These are phyloP conservation scores for Geophilus truncorum DNA, from an alignment of 2,888 invertebrate genomes.

Conservation along the genomic window DNA sequence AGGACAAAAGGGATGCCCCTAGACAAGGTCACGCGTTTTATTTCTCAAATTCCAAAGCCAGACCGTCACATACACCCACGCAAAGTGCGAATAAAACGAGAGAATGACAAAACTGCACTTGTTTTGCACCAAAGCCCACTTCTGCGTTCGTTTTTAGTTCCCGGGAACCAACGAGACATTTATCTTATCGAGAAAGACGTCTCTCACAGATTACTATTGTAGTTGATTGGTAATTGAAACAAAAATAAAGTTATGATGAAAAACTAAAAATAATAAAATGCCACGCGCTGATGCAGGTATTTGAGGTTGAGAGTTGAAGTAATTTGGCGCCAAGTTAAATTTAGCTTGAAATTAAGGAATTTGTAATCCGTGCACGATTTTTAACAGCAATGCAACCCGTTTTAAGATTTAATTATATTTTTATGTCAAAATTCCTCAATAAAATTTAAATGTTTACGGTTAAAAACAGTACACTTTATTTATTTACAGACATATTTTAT, in stretches of 20 bases:
- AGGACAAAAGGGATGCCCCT: constrained; percentile 23
- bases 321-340: not conserved
- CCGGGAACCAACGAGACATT: not conserved
- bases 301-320: not conserved
- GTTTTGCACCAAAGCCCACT: not conserved
- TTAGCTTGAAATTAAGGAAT: not conserved
- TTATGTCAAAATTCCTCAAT: not conserved
- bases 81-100: not conserved
- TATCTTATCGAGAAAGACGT: not conserved
- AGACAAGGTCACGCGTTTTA: not conserved
- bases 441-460: too few relatives aligned
- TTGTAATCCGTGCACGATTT: not conserved
- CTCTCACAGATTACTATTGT: not conserved
- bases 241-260: not conserved
- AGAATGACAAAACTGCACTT: not conserved
- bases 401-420: not conserved
- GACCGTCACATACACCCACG: not conserved
- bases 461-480: too few relatives aligned
- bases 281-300: not conserved
- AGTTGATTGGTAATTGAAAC: not conserved
- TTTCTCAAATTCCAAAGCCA: not conserved
- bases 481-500: too few relatives aligned
- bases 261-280: not conserved
- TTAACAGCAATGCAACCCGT: not conserved
- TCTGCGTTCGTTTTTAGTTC: not conserved